These are phyloP conservation scores for Macquaria australasica DNA, from an alignment of 2,113 vertebrate genomes.

Conservation along the genomic window DNA sequence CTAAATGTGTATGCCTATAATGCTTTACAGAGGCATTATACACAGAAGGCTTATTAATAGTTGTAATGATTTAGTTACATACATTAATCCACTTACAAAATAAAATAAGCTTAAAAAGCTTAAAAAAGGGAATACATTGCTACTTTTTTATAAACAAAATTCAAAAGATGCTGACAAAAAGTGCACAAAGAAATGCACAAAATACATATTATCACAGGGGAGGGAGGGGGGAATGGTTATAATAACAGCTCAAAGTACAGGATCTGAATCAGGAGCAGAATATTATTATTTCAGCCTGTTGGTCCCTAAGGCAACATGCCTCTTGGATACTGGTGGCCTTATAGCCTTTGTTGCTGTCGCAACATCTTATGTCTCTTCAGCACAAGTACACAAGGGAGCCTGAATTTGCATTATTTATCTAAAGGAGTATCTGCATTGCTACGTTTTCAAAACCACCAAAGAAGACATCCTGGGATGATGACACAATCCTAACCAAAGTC, in stretches of 20 bases:
- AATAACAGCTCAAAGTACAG: background rate
- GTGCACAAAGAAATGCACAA: background rate
- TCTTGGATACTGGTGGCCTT: conserved; percentile 31
- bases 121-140: background rate
- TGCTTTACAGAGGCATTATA: background rate
- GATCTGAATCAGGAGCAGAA: conserved; percentile 17
- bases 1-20: background rate
- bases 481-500: background rate
- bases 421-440: background rate
- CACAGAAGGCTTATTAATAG: background rate
- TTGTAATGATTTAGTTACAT: background rate
- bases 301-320: conserved; percentile 18
- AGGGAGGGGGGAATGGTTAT: background rate
- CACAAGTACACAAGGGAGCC: conserved; percentile 17
- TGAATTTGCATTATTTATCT: conserved; percentile 29
- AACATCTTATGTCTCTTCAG: conserved; percentile 36
- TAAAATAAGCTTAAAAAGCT: background rate
- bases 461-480: background rate
- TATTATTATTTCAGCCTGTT: conserved; percentile 37
- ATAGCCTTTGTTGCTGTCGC: conserved; percentile 10
- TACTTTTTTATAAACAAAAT: background rate
- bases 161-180: background rate
- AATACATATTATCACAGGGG: background rate
- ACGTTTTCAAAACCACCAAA: conserved; percentile 18
- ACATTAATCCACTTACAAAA: no score